A percentile compares a stretch with the other conserved stretches of the same genome.
Evolutionary conservation across 30 jellyfish, hydroid and myxozoan genomes (phyloP).

Genomic region (Rhopilema esculentum): DNA sequence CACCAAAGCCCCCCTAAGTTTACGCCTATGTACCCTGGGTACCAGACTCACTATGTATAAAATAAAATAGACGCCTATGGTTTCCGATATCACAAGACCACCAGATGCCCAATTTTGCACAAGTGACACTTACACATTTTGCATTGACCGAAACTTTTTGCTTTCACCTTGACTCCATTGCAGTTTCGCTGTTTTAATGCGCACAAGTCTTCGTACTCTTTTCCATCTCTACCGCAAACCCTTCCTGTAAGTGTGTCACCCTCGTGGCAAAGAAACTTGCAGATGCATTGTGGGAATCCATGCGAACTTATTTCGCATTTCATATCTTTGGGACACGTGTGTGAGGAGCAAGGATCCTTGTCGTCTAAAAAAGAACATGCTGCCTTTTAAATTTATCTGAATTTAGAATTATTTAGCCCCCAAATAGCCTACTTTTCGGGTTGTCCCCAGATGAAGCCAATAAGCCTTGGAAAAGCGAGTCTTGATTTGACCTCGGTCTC

Average conservation of each 20-base stretch:
- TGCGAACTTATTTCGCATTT: constrained; percentile 60
- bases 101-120: too few relatives aligned
- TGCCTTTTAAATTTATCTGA: not conserved
- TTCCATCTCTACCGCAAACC: constrained; percentile 83
- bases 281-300: constrained; percentile 68
- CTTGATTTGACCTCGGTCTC: too few relatives aligned
- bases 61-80: too few relatives aligned
- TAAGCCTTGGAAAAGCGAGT: too few relatives aligned
- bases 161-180: constrained; percentile 44
- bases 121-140: constrained; percentile 37
- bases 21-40: too few relatives aligned
- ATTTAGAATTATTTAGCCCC: too few relatives aligned
- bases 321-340: constrained; percentile 41
- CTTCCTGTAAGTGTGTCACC: constrained; percentile 67
- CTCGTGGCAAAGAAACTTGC: constrained; percentile 47
- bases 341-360: constrained; percentile 71
- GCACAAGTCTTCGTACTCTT: constrained; percentile 70
- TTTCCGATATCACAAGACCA: too few relatives aligned
- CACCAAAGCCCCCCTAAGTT: too few relatives aligned
- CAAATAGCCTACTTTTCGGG: too few relatives aligned
- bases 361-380: constrained; percentile 25
- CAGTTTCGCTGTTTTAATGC: constrained; percentile 58
- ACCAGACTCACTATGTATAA: too few relatives aligned
- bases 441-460: too few relatives aligned
- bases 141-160: constrained; percentile 71